Conservation (phyloP, 1,140 invertebrate species). For the Pogonognathellus flavescens region DNA sequence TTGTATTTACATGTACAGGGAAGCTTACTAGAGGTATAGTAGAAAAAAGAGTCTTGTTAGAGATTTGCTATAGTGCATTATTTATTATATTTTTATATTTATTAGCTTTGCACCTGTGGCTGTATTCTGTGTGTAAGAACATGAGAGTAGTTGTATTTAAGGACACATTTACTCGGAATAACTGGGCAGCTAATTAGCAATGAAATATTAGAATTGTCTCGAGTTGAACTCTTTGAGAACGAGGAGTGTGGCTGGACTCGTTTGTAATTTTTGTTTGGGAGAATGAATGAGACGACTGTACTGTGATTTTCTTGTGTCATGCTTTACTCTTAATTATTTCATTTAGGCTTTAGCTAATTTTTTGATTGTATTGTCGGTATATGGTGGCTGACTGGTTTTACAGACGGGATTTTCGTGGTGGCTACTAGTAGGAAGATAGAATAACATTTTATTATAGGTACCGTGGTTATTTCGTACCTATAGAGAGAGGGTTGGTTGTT, state of each 20-base stretch:
- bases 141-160: neutral
- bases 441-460: too few species aligned
- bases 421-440: neutral
- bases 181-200: slow-evolving; percentile 52
- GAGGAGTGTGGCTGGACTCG: neutral
- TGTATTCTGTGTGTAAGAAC: neutral
- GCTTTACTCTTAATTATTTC: slow-evolving; percentile 43
- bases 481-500: too few species aligned
- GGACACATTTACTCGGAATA: slow-evolving; percentile 31
- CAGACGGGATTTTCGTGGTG: too few species aligned
- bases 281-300: neutral
- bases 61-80: too few species aligned
- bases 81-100: neutral
- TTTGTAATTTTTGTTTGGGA: neutral
- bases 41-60: too few species aligned
- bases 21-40: too few species aligned
- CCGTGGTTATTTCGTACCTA: too few species aligned
- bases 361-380: slow-evolving; percentile 5
- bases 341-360: slow-evolving; percentile 36
- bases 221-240: neutral
- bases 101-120: slow-evolving; percentile 9
- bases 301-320: slow-evolving; percentile 3
- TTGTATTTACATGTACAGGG: too few species aligned
- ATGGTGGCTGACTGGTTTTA: neutral
- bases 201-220: slow-evolving; percentile 52